Conservation (phyloP, 2,888 invertebrate genomes). For the Electrophaes corylata region DNA sequence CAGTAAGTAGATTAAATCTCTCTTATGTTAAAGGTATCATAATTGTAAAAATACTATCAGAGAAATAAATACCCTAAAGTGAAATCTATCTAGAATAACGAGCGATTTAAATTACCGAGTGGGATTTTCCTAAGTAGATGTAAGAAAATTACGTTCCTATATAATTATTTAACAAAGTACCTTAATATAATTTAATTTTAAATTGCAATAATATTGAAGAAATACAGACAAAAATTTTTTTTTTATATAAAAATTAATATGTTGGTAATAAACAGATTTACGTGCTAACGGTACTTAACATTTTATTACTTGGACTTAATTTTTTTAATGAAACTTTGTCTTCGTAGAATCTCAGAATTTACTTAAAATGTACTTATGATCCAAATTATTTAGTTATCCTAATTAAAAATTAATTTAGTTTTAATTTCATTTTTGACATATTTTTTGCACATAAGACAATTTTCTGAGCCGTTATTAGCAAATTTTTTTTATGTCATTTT, state of each 20-base stretch:
- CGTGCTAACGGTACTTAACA: slow-evolving; percentile 34
- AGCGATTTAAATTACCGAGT: slow-evolving; percentile 1
- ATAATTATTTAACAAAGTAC: slow-evolving; percentile 57
- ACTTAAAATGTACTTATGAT: slow-evolving; percentile 37
- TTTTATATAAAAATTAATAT: not conserved
- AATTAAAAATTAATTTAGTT: slow-evolving; percentile 14
- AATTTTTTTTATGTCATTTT: not conserved
- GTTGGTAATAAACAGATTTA: slow-evolving; percentile 16
- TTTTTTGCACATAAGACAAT: slow-evolving; percentile 1
- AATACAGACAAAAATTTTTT: not conserved
- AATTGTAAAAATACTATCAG: slow-evolving; percentile 7
- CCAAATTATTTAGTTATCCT: slow-evolving; percentile 11
- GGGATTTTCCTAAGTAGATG: slow-evolving; percentile 29
- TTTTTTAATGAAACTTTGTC: slow-evolving; percentile 16
- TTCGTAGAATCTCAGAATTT: slow-evolving; percentile 45
- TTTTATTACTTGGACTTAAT: slow-evolving; percentile 7
- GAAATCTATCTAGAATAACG: not conserved
- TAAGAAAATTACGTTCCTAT: slow-evolving; percentile 74
- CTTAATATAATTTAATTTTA: slow-evolving; percentile 44
- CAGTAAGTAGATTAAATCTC: not conserved
- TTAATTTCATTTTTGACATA: slow-evolving; percentile 20
- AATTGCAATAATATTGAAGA: slow-evolving; percentile 5
- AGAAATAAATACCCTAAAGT: slow-evolving; percentile 1
- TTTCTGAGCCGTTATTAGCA: no score
- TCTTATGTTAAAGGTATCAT: slow-evolving; percentile 7